A percentile compares a stretch with the other conserved stretches of the same genome.
Conservation (phyloP, 2,888 invertebrate genomes). For the Drosophila crucigera region DNA sequence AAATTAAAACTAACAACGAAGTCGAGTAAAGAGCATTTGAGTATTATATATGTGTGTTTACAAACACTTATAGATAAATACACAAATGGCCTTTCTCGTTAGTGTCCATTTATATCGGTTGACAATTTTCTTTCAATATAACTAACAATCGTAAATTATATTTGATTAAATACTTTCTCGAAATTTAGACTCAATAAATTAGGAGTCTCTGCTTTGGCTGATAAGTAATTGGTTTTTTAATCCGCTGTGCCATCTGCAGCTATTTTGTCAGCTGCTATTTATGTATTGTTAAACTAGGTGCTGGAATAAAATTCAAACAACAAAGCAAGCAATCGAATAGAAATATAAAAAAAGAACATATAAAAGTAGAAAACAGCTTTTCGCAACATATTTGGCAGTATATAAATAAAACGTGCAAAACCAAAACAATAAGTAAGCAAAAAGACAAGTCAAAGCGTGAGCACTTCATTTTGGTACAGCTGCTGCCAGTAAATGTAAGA, state of each 20-base stretch:
- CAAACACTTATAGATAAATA: not conserved
- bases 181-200: not conserved
- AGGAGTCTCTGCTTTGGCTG: not conserved
- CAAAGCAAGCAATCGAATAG: not conserved
- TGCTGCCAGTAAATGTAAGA: constrained; percentile 35
- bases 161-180: not conserved
- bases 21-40: not conserved
- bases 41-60: not conserved
- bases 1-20: not conserved
- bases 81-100: not conserved
- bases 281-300: not conserved
- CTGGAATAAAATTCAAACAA: not conserved
- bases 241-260: not conserved
- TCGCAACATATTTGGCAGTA: constrained; percentile 23
- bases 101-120: not conserved
- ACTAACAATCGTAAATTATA: not conserved
- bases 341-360: not conserved
- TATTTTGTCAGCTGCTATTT: not conserved
- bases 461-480: constrained; percentile 52
- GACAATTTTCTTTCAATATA: not conserved
- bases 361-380: not conserved
- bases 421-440: not conserved
- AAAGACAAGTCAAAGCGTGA: constrained; percentile 7
- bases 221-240: not conserved
- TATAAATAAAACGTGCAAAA: not conserved